Percentiles rank a stretch among this genome's conserved stretches.
Evolutionary conservation across 2,113 vertebrate species (phyloP).

Genomic region (Cheirogaleus medius): DNA sequence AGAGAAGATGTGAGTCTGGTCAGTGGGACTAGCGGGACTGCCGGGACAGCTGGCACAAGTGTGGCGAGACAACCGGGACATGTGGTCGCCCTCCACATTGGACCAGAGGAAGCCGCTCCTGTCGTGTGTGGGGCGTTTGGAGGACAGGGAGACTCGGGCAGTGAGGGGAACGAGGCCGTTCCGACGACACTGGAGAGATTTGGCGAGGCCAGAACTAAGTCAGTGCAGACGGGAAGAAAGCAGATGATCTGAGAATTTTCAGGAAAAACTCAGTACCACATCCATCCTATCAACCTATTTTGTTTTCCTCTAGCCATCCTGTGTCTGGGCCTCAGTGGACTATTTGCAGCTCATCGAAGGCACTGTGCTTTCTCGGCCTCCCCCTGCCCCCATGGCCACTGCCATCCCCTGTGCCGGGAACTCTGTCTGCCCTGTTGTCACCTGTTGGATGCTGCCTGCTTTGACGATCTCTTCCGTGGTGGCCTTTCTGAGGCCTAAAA

Average conservation of each 20-base stretch:
- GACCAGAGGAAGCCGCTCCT: not conserved
- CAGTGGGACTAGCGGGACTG: not conserved
- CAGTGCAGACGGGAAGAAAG: too few relatives aligned
- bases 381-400: rapidly evolving
- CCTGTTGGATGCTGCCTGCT: not conserved
- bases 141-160: not conserved
- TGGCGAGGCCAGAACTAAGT: not conserved
- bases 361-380: rapidly evolving
- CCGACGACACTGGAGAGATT: not conserved
- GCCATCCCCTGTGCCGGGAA: too few relatives aligned
- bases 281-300: rapidly evolving
- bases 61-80: not conserved
- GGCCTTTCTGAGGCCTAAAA: not conserved
- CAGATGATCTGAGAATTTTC: not conserved
- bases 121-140: not conserved
- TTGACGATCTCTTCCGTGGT: rapidly evolving
- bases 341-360: rapidly evolving
- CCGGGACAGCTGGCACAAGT: not conserved
- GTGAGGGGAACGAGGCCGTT: not conserved
- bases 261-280: not conserved
- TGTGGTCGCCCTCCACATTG: not conserved
- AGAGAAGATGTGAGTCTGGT: not conserved
- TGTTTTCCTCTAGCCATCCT: rapidly evolving
- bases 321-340: not conserved
- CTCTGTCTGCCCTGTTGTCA: rapidly evolving